Base-by-base conservation (phyloP, 1,140 invertebrate genomes). In the Drosophila tropicalis region DNA sequence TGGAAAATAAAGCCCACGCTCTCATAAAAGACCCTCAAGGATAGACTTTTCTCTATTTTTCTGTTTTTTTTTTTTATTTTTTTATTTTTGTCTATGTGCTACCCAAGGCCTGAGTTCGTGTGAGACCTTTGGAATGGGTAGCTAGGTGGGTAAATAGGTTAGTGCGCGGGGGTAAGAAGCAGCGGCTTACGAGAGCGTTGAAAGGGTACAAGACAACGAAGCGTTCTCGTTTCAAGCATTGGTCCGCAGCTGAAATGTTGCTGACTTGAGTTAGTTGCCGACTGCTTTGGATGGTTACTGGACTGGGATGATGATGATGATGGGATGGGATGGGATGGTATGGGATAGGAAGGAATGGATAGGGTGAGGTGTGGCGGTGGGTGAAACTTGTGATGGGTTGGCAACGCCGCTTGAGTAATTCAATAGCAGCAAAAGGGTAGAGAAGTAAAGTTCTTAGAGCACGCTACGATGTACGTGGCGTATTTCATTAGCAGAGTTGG, bases 401-500 rank as follows among this genome's bases (percentile, higher is more conserved):
- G 44, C 32, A 70, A 64, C 61, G 62, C 62, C 70, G 77, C 83
- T 82, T 76, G 84, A 86, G 83, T 87, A 87, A 87, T 87, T 87
- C 83, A 81, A 87, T 87, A 87, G 80, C 76, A 64, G 72, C 29
- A 70, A 67, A 68, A 55, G 66, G 67, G 72, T 60, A 57, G 58
- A 68, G 63, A 55, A 69, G 47, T 65, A 86, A 86, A 81, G 79
- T 82, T 87, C 75, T 72, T 71, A 22, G 72, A 69, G 57, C 72
- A 79, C 79, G 83, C 72, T 83, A 72, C 36, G 36, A 39, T 70
- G 79, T 86, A 72, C 76, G 83, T 86, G 76, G 84, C 72, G 83
- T 76, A 87, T 87, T 87, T 89, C 83, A 87, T 87, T 87, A 87
- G 84, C 83, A 89, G 84, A 72, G 70, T 17, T 34, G 56, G 74